Base-by-base conservation (phyloP, 2,888 invertebrate species). In the Drosophila vallismaia region DNA sequence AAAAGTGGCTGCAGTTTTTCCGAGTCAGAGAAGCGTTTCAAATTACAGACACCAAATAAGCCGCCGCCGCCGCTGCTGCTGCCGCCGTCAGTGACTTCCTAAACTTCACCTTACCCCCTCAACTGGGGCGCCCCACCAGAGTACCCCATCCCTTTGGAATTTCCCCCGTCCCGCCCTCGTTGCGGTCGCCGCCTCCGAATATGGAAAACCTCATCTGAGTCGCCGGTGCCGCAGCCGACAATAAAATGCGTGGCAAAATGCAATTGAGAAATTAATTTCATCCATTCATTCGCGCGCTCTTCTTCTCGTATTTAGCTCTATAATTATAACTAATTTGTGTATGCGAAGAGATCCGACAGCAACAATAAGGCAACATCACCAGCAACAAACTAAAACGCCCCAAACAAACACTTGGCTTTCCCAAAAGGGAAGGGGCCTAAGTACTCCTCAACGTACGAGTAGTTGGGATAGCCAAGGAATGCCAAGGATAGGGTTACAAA, bases 21-120 rank as follows among this genome's bases (percentile, higher is more conserved):
- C 77, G 77, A 88, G 71, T 80, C 88, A 88, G 76, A 89, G 88
- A 88, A 88, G 88, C 88, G 88, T 88, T 89, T 89, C 89, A 88
- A 88, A 88, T 88, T 88, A 89, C 89, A 88, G 89, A 79, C 88
- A 82, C 89, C 89, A 87, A 88, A 88, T 80, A 88, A 80, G 89
- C 88, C 87, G 89, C 76, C 45, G 33, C 64, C 70, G 66, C 67
- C 58, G 52, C 54, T 51, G 26, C 28, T 28, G 28, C 28, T 6
- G 28, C 28, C 5, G 79, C 80, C 60, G 55, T 67, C 56, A 49
- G 52, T 71, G 77, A 66, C 52, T 67, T 51, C 66, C 53, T 52
- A 46, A 53, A 52, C 48, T 63, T 53, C 26, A 53, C 19, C n/a
- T 10, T 12, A n/a, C 46, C 31, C 51, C 31, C 12, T 24, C 4